Evolutionary conservation across 2,797 vertebrate genomes (phyloP).

Genomic region (Craterocephalus amniculus): DNA sequence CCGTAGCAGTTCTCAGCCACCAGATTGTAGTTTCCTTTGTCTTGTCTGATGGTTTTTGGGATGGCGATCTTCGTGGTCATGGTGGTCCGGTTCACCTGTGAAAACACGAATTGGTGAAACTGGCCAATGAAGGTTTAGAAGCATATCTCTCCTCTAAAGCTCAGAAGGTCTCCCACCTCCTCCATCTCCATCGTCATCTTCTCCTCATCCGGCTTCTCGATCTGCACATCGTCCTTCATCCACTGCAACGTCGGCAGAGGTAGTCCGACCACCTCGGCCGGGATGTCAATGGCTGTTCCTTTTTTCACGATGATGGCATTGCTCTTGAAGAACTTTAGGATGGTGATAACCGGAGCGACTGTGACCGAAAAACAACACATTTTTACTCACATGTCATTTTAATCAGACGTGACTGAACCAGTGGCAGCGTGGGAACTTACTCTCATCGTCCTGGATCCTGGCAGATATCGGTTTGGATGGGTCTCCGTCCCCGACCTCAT

Average conservation of each 20-base stretch:
- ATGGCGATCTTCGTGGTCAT: slow-evolving; percentile 88
- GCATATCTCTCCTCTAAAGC: background rate
- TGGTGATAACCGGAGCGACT: slow-evolving; percentile 90
- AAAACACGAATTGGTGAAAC: background rate
- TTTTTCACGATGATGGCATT: slow-evolving; percentile 91
- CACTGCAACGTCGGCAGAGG: slow-evolving; percentile 94
- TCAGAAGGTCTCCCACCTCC: slow-evolving; percentile 71
- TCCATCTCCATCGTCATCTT: slow-evolving; percentile 89
- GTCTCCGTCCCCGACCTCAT: slow-evolving; percentile 91
- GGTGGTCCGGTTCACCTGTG: slow-evolving; percentile 85
- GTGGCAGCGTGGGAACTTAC: slow-evolving; percentile 73
- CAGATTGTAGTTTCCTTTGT: slow-evolving; percentile 91
- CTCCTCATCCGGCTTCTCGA: slow-evolving; percentile 86
- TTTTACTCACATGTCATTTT: background rate
- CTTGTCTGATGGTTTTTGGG: slow-evolving; percentile 85
- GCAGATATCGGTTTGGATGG: slow-evolving; percentile 89
- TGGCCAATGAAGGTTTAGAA: background rate
- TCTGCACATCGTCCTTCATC: slow-evolving; percentile 86
- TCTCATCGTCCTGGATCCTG: slow-evolving; percentile 93
- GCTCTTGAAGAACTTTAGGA: slow-evolving; percentile 89
- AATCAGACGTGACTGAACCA: background rate
- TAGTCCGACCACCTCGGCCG: slow-evolving; percentile 92
- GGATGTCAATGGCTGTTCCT: slow-evolving; percentile 90
- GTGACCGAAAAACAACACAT: slow-evolving; percentile 31
- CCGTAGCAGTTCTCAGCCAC: slow-evolving; percentile 91